Base-by-base conservation (phyloP, 2,797 vertebrate species). In the Protosalanx chinensis region DNA sequence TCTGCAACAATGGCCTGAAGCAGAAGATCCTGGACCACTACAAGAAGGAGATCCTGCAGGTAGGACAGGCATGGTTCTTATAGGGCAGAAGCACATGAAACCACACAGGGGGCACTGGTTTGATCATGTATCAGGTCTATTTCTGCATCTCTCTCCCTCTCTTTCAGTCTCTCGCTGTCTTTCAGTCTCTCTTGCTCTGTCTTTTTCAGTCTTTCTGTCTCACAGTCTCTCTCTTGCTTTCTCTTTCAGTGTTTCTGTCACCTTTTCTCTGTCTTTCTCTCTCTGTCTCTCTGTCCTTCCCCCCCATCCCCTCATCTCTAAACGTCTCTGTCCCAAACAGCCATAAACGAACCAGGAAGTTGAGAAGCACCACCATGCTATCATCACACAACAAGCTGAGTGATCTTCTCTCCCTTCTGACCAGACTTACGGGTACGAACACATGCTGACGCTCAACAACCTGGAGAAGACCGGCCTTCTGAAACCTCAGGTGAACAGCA, bases 11-110 rank as follows among this genome's bases (percentile, higher is more conserved):
- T 3, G 98, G 98, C 6, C 93, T 99, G 75, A 99, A 97, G 77
- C 98, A 96, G 85, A 98, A 98, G 74, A 94, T 99, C 69, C 81
- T 99, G 72, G 98, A 98, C 85, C 92, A 94, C 85, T 99, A 99
- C 84, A 98, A 95, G 87, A 92, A 93, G 78, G 98, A 99, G 82
- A 96, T 99, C 84, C 89, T 99, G 49, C 98, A 99, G 95, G 98
- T 98, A 79, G 68, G 83, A 56, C 41, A 32, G 7, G 8, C 68
- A 27, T 53, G 20, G 1, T 62, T 68, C 41, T 16, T 23, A 18
- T 57, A 1, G 23, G 23, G 23, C 23, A 27, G 23, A 27, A 27
- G 23, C 23, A 27, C 23, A 27, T 27, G 23, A 27, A 51, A 15
- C 16, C 49, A 51, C 49, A 51, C 35, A 2, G 12, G 49, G 1